phyloP scores from a whole-genome alignment of 2,888 invertebrate species.

The Dendrolimus houi region DNA sequence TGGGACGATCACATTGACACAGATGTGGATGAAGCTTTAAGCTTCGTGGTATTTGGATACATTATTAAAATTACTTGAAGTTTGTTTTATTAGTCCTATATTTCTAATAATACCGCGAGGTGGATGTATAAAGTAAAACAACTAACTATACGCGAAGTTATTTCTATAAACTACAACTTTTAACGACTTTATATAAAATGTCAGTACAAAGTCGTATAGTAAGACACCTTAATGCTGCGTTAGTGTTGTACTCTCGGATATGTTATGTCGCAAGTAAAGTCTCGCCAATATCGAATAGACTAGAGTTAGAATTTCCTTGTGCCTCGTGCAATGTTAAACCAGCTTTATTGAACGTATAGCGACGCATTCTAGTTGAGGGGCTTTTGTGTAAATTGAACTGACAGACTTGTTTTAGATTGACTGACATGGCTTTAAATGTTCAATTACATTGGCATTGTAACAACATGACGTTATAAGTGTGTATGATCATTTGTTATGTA shows the following conservation, averaged over 20 bases:
- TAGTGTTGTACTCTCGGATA: slow-evolving; percentile 6
- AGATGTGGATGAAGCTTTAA: no score
- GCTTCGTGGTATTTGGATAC: no score
- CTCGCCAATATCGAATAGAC: slow-evolving; percentile 29
- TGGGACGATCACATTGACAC: no score
- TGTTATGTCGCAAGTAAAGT: slow-evolving; percentile 14
- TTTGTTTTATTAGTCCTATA: no score
- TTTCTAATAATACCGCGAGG: no score
- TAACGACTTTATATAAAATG: slow-evolving; percentile 25
- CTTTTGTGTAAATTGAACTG: slow-evolving; percentile 60
- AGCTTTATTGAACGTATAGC: slow-evolving; percentile 57
- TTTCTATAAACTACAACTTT: slow-evolving; percentile 23
- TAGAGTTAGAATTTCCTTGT: slow-evolving; percentile 40
- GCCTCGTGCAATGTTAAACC: slow-evolving; percentile 34
- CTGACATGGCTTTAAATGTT: slow-evolving; percentile 53
- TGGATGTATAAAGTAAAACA: slow-evolving; percentile 1
- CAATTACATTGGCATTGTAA: slow-evolving; percentile 39
- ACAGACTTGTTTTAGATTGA: slow-evolving; percentile 57
- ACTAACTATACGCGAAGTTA: slow-evolving; percentile 7
- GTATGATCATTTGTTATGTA: no score
- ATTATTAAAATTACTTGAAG: no score
- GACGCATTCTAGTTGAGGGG: slow-evolving; percentile 29
- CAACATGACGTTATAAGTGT: background rate
- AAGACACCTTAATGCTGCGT: slow-evolving; percentile 19
- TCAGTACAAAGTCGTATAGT: slow-evolving; percentile 21